Evolutionary conservation across 2,797 vertebrate species (phyloP), one percentile per base, ranked within the genome.

Genomic region (Champsocephalus esox): DNA sequence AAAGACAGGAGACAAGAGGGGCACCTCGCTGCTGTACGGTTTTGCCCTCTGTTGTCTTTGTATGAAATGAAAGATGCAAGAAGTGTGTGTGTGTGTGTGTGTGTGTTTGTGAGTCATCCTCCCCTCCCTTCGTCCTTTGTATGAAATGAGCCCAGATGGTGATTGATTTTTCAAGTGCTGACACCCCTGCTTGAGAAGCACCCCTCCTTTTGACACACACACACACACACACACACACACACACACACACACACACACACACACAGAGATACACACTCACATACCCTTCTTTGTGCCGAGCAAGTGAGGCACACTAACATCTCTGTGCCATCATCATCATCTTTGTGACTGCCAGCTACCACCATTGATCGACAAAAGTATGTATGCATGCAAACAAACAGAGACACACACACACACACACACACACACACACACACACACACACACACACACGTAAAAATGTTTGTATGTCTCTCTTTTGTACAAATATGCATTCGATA

Each of bases 141-240:
- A 95, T 95, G 96, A 97, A 96, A 96, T 94, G 95, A 97, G 97
- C 96, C 96, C 98, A 99, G 98, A 99, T 98, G 98, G 97, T 96
- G 97, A 99, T 97, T 97, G 97, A 97, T 97, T 99, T 98, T 97
- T 97, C 96, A 96, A 97, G 97, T 96, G 96, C 97, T 96, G 97
- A 98, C 97, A 98, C 97, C 97, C 96, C 96, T 96, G 97, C 97
- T 96, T 96, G 97, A 97, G 96, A 97, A 96, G 94, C 96, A 95
- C 96, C 97, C 92, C 97, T 89, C 92, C 97, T 89, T 87, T 88
- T 74, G 64, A 82, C 88, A 94, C 95, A 95, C 95, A 78, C 75
- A 56, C 75, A 82, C 88, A 94, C 95, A 94, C 95, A 78, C 71
- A 56, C 75, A 24, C 24, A 24, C 24, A 2, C 24, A 24, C 3